phyloP scores from a whole-genome alignment of 92 coral and sea anemone genomes.

The Siderastrea radians region DNA sequence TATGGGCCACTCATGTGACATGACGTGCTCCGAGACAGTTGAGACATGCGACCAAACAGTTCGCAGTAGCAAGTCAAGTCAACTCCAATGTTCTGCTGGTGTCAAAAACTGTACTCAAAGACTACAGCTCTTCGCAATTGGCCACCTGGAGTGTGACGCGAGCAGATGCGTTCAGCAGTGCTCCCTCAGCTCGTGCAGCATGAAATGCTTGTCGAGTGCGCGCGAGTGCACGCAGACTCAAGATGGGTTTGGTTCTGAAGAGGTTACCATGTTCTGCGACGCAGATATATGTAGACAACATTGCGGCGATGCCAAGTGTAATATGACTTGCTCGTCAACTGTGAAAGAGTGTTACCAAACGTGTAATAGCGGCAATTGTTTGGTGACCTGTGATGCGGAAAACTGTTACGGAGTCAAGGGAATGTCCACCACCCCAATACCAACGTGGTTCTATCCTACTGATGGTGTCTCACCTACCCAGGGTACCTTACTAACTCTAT shows the following conservation, averaged over 20 bases:
- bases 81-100: background rate
- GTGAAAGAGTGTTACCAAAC: slow-evolving; percentile 9
- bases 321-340: slow-evolving; percentile 6
- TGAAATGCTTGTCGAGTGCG: background rate
- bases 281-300: slow-evolving; percentile 8
- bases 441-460: background rate
- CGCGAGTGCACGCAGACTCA: slow-evolving; percentile 2
- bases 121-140: background rate
- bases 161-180: background rate
- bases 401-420: background rate
- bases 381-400: background rate
- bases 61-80: background rate
- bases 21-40: background rate
- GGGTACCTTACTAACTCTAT: background rate
- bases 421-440: background rate
- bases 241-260: slow-evolving; percentile 6
- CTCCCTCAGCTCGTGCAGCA: background rate
- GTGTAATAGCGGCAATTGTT: background rate
- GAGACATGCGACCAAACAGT: slow-evolving; percentile 20
- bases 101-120: slow-evolving; percentile 8
- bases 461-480: background rate
- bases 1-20: background rate
- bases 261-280: slow-evolving; percentile 4
- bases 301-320: slow-evolving; percentile 4
- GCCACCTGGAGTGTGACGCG: background rate